Percentiles rank a stretch among this genome's conserved stretches.
Conservation (phyloP, 1,140 invertebrate species). For the Aleiodes sp. region DNA sequence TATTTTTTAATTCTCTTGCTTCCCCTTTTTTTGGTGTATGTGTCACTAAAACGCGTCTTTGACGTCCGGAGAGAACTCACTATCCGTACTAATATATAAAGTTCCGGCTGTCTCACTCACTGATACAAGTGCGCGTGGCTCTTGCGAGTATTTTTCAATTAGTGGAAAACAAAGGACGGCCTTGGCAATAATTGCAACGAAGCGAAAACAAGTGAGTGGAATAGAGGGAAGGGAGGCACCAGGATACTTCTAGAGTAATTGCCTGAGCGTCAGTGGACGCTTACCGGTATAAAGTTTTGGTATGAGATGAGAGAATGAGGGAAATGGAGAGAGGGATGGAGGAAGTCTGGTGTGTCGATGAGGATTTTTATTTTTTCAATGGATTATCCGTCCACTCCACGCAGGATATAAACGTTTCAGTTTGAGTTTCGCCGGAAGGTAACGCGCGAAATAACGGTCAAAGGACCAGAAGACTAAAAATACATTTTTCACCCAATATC, state of each 20-base stretch:
- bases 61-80: conserved; percentile 20
- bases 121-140: conserved; percentile 17
- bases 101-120: conserved; percentile 29
- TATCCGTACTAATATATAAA: conserved; percentile 28
- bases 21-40: neutral
- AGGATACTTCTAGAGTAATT: conserved; percentile 44
- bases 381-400: conserved; percentile 29
- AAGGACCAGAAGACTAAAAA: conserved; percentile 26
- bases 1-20: neutral
- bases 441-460: conserved; percentile 19
- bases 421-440: conserved; percentile 23
- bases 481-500: conserved; percentile 18
- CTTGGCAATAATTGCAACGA: conserved; percentile 53
- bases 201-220: conserved; percentile 48
- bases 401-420: neutral
- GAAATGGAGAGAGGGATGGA: neutral
- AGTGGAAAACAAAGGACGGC: conserved; percentile 49
- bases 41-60: conserved; percentile 28
- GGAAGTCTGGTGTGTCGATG: conserved; percentile 25
- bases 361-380: conserved; percentile 25
- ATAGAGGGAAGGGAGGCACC: neutral
- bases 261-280: conserved; percentile 37
- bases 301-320: conserved; percentile 4
- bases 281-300: conserved; percentile 28
- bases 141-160: conserved; percentile 52